Evolutionary conservation across 2,797 vertebrate genomes (phyloP), one percentile per base, ranked within the genome.

Genomic region (Macrochelys suwanniensis): DNA sequence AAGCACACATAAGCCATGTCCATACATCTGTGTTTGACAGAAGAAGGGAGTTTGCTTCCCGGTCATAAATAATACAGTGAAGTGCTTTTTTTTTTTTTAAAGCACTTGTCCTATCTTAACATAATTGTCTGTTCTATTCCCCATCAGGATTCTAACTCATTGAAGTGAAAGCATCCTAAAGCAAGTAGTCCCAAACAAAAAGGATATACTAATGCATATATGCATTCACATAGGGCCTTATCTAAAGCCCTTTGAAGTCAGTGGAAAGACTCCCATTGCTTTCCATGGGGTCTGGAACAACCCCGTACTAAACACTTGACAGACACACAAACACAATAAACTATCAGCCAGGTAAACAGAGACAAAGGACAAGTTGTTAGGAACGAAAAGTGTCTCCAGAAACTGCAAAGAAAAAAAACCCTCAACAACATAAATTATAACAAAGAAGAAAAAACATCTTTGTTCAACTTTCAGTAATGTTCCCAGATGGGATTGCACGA

Each of bases 381-480:
- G 88, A 83, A 84, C 94, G 68, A 89, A 94, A 96, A 86, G 65
- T 92, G 53, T 95, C 74, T 84, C 68, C 84, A 95, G 94, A 77
- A 89, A 85, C 88, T 84, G 84, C 86, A 90, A 90, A 95, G 79
- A 59, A 90, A 85, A 81, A 71, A n/a, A 94, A 89, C 45, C 45
- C 0, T 15, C 68, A 90, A 68, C 84, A 92, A 96, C 96, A 93
- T 85, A 96, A 96, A 96, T 88, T 95, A 93, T 91, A 97, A 95
- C 92, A 93, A 90, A 96, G 94, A 90, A 92, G 90, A 93, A 96
- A 95, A 94, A 86, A 94, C 90, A 89, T 45, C 80, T 96, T 95
- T 97, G 88, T 96, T 97, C 79, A 82, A 92, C 37, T 94, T 85
- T 77, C 95, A 96, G 94, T 96, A 19, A 2, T 96, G 94, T 97